phyloP scores from a whole-genome alignment of 2,888 invertebrate species.

The Zygaena filipendulae region DNA sequence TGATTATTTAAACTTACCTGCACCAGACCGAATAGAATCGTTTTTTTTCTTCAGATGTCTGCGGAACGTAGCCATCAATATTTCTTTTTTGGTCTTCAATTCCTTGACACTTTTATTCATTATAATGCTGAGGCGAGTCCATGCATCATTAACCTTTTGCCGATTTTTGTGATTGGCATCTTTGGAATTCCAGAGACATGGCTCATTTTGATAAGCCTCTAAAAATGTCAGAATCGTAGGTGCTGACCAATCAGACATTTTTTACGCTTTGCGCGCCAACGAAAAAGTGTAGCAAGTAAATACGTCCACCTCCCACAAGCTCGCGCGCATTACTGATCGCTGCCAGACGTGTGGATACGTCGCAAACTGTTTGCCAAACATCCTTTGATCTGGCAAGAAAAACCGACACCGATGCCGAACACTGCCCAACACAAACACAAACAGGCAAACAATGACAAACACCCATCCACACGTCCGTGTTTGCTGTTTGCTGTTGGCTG shows the following conservation, averaged over 20 bases:
- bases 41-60: slow-evolving; percentile 1
- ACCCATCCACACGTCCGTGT: slow-evolving; percentile 6
- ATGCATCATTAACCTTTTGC: slow-evolving; percentile 6
- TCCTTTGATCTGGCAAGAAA: slow-evolving; percentile 3
- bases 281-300: too few relatives aligned
- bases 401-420: slow-evolving; percentile 7
- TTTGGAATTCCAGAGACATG: slow-evolving; percentile 4
- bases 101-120: slow-evolving; percentile 5
- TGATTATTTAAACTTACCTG: too few relatives aligned
- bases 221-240: slow-evolving; percentile 2
- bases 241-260: slow-evolving; percentile 4
- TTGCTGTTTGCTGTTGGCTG: slow-evolving; percentile 5
- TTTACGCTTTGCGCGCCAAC: neutral
- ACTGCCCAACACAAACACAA: slow-evolving; percentile 3
- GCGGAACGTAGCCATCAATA: neutral
- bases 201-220: neutral
- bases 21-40: slow-evolving; percentile 8
- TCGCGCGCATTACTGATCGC: neutral
- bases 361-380: slow-evolving; percentile 3
- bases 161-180: slow-evolving; percentile 5
- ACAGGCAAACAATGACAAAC: slow-evolving; percentile 5
- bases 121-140: slow-evolving; percentile 5
- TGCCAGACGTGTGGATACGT: neutral
- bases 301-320: too few relatives aligned
- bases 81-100: slow-evolving; percentile 1